Conservation (phyloP, 2,888 invertebrate genomes). For the Rhabditophanes sp. region DNA sequence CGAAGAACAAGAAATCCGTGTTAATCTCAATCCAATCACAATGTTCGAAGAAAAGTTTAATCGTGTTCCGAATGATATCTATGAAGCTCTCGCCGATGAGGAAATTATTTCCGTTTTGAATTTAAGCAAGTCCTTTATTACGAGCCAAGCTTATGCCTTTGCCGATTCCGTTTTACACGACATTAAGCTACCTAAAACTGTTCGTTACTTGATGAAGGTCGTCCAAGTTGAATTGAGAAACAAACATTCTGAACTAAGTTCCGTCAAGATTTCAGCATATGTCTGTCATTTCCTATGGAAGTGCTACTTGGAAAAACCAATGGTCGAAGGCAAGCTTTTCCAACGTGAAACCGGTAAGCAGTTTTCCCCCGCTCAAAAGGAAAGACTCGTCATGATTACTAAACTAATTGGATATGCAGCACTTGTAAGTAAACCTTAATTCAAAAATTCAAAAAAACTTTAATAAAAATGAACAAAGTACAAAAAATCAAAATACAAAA, state of each 20-base stretch:
- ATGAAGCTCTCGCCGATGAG: slow-evolving; percentile 7
- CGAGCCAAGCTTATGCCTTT: slow-evolving; percentile 21
- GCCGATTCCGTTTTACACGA: slow-evolving; percentile 16
- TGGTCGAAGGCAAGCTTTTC: slow-evolving; percentile 7
- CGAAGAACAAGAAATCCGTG: slow-evolving; percentile 9
- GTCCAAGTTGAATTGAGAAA: slow-evolving; percentile 15
- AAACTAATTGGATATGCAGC: slow-evolving; percentile 7
- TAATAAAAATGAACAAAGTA: too few relatives aligned
- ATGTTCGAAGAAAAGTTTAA: slow-evolving; percentile 10
- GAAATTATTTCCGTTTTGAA: slow-evolving; percentile 17
- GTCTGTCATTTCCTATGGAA: slow-evolving; percentile 22
- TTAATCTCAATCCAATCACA: slow-evolving; percentile 18
- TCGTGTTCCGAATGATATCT: slow-evolving; percentile 5
- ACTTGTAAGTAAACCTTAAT: too few relatives aligned
- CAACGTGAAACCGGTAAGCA: slow-evolving; percentile 7
- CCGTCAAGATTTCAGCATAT: too few relatives aligned
- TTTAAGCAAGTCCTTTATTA: slow-evolving; percentile 20
- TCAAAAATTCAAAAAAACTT: too few relatives aligned
- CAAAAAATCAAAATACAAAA: too few relatives aligned
- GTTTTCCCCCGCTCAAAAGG: slow-evolving; percentile 2
- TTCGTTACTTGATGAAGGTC: slow-evolving; percentile 19
- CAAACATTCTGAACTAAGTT: slow-evolving; percentile 16
- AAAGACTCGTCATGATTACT: slow-evolving; percentile 3
- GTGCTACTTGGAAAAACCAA: slow-evolving; percentile 7
- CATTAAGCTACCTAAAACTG: slow-evolving; percentile 16